Evolutionary conservation across 2,113 vertebrate species (phyloP).

Genomic region (Lepidothrix coronata): DNA sequence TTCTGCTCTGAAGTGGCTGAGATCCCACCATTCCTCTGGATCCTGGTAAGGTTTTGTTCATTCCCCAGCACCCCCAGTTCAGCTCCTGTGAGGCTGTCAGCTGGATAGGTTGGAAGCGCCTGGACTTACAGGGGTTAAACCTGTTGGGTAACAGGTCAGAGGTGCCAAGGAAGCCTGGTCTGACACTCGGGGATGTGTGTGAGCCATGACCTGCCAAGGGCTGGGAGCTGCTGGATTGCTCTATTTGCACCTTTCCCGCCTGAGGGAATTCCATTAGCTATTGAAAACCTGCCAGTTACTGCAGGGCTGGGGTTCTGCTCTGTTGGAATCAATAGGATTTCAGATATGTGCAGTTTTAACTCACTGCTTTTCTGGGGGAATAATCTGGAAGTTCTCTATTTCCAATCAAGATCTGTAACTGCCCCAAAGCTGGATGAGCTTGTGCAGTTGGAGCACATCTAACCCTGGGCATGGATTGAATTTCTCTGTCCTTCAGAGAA

Average conservation of each 20-base stretch:
- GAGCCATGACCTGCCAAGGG: not conserved
- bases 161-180: not conserved
- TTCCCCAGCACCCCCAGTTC: not conserved
- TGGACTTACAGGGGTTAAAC: rapidly evolving
- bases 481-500: not conserved
- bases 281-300: not conserved
- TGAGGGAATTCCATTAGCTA: rapidly evolving
- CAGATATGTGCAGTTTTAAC: too few species aligned
- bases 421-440: not conserved
- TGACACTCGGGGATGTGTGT: rapidly evolving
- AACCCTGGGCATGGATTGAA: not conserved
- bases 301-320: not conserved
- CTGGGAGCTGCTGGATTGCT: not conserved
- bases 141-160: rapidly evolving
- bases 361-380: not conserved
- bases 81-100: not conserved
- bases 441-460: not conserved
- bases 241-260: not conserved
- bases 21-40: rapidly evolving
- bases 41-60: not conserved
- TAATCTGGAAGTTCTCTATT: not conserved
- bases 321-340: not conserved
- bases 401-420: not conserved
- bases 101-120: not conserved
- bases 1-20: not conserved